Base-by-base conservation (phyloP, 2,113 vertebrate genomes). In the Triplophysa dalaica region DNA sequence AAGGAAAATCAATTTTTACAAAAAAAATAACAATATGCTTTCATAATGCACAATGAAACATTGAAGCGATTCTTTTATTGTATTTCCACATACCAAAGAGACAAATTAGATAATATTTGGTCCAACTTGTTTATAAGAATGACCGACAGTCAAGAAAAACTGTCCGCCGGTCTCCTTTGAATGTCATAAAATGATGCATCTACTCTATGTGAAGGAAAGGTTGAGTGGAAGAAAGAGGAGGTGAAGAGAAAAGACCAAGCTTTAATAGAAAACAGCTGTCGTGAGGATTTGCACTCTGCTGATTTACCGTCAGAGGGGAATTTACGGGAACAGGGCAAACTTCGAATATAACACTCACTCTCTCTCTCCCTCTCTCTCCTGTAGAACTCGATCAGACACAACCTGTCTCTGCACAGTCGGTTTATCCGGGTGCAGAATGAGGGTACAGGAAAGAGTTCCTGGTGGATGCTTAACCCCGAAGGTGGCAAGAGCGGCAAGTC, bases 401-500 rank as follows among this genome's bases (percentile, higher is more conserved):
- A 99, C 88, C 86, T 99, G 88, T 99, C 98, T 19, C 92, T 99
- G 83, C 97, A 99, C 87, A 99, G 97, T 90, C 97, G 98, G 85
- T 99, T 99, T 80, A 89, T 99, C 41, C 94, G 98, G 1, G 96
- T 99, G 75, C 98, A 99, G 91, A 99, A 99, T 70, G 98, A 98
- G 87, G 98, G 97, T 58, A 99, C 98, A 0, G 98, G 98, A 19
- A 99, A 99, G 89, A 99, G 98, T 90, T 99, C 98, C 14, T 99
- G 98, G 98, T 99, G 98, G 98, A 99, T 98, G 95, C 92, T 99
- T 1, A 99, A 99, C 87, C 97, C 98, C 0, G 98, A 99, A 86
- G 98, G 98, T 3, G 96, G 97, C 66, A 99, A 98, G 90, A 98
- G 95, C 2, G 97, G 97, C 26, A 99, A 99, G 83, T 99, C 97